Conservation (phyloP, 1,140 invertebrate species). For the Plutomurus gul region DNA sequence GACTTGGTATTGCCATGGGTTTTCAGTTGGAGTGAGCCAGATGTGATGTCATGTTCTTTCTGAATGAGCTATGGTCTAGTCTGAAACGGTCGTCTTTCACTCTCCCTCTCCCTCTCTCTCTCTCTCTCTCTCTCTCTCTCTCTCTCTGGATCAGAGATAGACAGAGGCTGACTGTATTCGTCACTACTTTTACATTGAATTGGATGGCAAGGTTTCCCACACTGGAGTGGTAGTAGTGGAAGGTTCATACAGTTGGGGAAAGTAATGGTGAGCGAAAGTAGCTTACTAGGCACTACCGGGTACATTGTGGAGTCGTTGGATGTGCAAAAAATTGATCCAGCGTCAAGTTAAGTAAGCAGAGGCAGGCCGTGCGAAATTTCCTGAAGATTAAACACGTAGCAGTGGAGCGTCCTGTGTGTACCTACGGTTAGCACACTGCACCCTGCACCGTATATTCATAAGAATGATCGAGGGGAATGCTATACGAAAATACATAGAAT, state of each 20-base stretch:
- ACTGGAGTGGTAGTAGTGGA: neutral
- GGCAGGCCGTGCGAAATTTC: conserved; percentile 11
- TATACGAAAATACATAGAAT: conserved; percentile 18
- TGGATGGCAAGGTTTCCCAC: conserved; percentile 10
- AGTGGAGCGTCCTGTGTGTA: neutral
- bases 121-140: conserved; percentile 1
- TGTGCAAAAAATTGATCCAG: conserved; percentile 29
- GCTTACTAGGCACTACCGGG: neutral
- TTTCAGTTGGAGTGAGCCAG: neutral
- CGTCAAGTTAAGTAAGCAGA: conserved; percentile 14
- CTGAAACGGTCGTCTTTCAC: neutral
- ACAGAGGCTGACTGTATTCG: neutral
- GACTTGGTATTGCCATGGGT: too few species aligned
- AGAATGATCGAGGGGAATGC: neutral
- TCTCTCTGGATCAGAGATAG: neutral
- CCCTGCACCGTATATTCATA: neutral
- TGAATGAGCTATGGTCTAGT: conserved; percentile 14
- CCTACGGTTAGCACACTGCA: neutral
- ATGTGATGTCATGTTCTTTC: conserved; percentile 21
- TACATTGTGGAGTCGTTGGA: neutral
- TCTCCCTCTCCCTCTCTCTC: neutral
- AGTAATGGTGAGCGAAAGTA: neutral
- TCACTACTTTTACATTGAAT: conserved; percentile 2
- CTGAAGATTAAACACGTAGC: conserved; percentile 15
- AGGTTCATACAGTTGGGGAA: neutral